A percentile compares a stretch with the other conserved stretches of the same genome.
phyloP scores from a whole-genome alignment of 2,113 vertebrate species.

The Gallinago undulata region DNA sequence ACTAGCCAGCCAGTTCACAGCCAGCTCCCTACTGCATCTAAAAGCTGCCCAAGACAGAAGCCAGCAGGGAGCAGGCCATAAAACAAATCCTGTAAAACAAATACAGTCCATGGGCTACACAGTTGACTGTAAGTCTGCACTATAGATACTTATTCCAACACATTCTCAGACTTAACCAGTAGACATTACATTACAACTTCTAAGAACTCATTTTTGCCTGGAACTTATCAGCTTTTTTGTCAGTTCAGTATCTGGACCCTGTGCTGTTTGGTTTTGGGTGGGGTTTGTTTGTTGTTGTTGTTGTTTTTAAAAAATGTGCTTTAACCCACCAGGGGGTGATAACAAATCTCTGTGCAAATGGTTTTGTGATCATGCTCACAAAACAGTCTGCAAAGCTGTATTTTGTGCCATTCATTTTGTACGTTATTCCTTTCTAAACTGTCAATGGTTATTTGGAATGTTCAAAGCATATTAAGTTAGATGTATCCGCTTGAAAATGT shows the following conservation, averaged over 20 bases:
- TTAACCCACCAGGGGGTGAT: background rate
- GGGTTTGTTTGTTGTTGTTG: background rate
- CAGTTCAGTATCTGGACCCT: background rate
- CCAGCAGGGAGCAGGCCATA: background rate
- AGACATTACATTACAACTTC: background rate
- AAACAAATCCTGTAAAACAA: background rate
- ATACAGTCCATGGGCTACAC: background rate
- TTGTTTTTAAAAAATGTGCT: background rate
- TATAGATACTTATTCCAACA: background rate
- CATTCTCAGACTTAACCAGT: background rate
- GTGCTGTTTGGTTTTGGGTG: background rate
- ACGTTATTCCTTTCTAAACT: background rate
- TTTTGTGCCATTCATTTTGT: background rate
- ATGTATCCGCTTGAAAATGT: background rate
- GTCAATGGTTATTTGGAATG: background rate
- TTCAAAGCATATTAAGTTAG: background rate
- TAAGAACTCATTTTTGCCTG: background rate
- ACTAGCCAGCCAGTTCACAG: background rate
- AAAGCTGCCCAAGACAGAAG: background rate
- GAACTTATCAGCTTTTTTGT: background rate
- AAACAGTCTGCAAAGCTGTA: background rate
- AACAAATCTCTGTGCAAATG: background rate
- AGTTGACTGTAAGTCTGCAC: background rate
- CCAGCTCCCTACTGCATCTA: background rate
- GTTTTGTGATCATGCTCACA: background rate